Evolutionary conservation across 2,797 vertebrate genomes (phyloP), one percentile per base, ranked within the genome.

Genomic region (Notolepis coatsorum): DNA sequence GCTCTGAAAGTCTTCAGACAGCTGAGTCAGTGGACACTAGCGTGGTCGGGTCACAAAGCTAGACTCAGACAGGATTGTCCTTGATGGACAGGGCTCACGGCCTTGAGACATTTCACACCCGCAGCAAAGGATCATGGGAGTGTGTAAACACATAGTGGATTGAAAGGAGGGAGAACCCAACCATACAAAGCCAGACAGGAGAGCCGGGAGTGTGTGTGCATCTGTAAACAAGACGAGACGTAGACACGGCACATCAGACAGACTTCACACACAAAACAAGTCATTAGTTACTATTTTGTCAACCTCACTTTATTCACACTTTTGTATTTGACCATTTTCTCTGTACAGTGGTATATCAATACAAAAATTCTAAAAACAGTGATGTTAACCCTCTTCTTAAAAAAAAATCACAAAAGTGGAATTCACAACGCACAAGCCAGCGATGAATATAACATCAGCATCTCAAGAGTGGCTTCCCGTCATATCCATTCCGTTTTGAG

Each of bases 271-370:
- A 35, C 5, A 7, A 35, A 35, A 35, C 31, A 35, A 35, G 7
- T 35, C 31, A 35, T 12, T 6, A 12, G 31, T 12, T 35, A 35
- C 7, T n/a, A n/a, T n/a, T n/a, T n/a, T n/a, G 13, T 35, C 18
- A 17, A 42, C 17, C 8, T 9, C 10, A 27, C 27, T 25, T 47
- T 27, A 15, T n/a, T 43, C 7, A 24, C 42, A 58, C 12, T 21
- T 47, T 58, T 46, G 30, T 7, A 23, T 35, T 35, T 6, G 13
- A 25, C 3, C 20, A n/a, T 53, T 37, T 59, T 48, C 20, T 39
- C 20, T 52, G 39, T 53, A 64, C 41, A 70, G 17, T 27, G 28
- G 54, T 27, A 46, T n/a, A n/a, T n/a, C n/a, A n/a, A n/a, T n/a
- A n/a, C n/a, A n/a, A n/a, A n/a, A n/a, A n/a, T n/a, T n/a, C n/a